Conservation (phyloP, 2,113 vertebrate species). For the Tichodroma muraria region DNA sequence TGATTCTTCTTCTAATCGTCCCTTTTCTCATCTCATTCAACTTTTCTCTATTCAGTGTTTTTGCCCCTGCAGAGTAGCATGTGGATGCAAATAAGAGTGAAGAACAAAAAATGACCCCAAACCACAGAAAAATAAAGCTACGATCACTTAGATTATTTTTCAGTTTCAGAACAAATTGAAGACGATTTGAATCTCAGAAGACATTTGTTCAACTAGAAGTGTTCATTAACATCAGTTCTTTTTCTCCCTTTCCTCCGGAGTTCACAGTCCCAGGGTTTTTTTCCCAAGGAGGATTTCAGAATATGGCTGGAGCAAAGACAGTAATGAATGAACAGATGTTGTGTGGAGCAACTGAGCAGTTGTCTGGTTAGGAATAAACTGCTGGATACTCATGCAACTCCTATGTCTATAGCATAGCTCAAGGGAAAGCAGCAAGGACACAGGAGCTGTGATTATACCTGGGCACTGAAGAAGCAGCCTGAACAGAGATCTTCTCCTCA, state of each 20-base stretch:
- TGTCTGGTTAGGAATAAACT: neutral
- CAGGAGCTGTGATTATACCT: neutral
- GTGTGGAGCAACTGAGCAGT: neutral
- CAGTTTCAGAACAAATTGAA: neutral
- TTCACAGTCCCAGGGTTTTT: fast-evolving
- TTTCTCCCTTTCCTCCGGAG: neutral
- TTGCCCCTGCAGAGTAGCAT: neutral
- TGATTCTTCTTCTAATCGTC: neutral
- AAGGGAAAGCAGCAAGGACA: neutral
- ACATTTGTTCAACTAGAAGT: neutral
- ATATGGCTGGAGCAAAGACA: neutral
- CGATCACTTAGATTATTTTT: neutral
- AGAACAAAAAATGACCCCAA: neutral
- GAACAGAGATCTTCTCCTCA: neutral
- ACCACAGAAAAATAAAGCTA: neutral
- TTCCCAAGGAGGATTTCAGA: neutral
- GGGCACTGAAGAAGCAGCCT: neutral
- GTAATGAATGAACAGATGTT: neutral
- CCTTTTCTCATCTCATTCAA: neutral
- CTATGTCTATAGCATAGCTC: neutral
- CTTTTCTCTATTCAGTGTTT: neutral
- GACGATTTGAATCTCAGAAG: neutral
- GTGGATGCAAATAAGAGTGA: neutral
- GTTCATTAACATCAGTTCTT: neutral
- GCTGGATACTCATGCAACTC: neutral